A percentile compares a stretch with the other conserved stretches of the same genome.
Evolutionary conservation across 2,888 invertebrate species (phyloP).

Genomic region (Incurvaria masculella): DNA sequence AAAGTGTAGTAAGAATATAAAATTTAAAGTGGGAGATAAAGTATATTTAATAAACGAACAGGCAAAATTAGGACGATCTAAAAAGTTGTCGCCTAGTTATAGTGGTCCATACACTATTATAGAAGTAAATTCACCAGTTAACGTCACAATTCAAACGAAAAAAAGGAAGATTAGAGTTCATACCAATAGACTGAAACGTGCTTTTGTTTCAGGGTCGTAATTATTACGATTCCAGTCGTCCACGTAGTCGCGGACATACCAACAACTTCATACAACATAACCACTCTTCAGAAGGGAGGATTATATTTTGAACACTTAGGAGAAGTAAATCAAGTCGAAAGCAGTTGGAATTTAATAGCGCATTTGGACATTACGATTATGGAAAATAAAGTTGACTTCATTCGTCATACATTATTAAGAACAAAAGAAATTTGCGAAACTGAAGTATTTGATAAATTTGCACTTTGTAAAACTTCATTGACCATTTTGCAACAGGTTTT

Average conservation of each 20-base stretch:
- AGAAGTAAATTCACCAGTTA: slow-evolving; percentile 14
- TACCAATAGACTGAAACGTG: slow-evolving; percentile 15
- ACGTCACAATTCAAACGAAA: slow-evolving; percentile 13
- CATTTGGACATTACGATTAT: slow-evolving; percentile 14
- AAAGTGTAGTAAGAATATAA: no score
- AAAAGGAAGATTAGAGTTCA: slow-evolving; percentile 14
- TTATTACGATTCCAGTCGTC: slow-evolving; percentile 6
- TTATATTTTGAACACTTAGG: slow-evolving; percentile 15
- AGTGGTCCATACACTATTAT: slow-evolving; percentile 13
- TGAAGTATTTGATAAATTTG: slow-evolving; percentile 10
- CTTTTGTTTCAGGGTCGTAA: slow-evolving; percentile 15
- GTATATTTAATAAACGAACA: slow-evolving; percentile 15
- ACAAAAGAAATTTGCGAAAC: slow-evolving; percentile 13
- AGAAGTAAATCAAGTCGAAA: slow-evolving; percentile 15
- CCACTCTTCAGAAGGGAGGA: slow-evolving; percentile 11
- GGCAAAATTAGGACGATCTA: slow-evolving; percentile 12
- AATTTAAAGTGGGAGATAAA: no score
- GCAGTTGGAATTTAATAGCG: slow-evolving; percentile 15
- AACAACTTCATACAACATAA: slow-evolving; percentile 9
- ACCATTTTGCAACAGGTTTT: slow-evolving; percentile 12
- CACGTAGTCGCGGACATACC: slow-evolving; percentile 4
- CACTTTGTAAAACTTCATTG: slow-evolving; percentile 11
- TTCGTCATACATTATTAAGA: slow-evolving; percentile 11
- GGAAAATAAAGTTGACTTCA: slow-evolving; percentile 13
- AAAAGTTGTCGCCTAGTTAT: slow-evolving; percentile 11